Base-by-base conservation (phyloP, 1,140 invertebrate species). In the Scaptomyza hsui region DNA sequence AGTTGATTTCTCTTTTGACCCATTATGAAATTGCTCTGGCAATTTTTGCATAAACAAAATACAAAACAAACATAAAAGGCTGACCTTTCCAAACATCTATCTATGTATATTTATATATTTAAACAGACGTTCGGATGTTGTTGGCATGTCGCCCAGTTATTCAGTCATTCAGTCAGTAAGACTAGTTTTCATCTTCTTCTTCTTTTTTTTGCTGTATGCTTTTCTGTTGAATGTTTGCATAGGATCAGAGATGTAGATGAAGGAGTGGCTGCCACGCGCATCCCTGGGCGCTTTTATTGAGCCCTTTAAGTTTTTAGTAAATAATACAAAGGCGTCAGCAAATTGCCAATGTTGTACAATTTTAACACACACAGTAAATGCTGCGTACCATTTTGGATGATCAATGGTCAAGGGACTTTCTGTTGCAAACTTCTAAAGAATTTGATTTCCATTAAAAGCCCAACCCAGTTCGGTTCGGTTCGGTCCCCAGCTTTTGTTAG, bases 1-100 rank as follows among this genome's bases (percentile, higher is more conserved):
- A 88, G 82, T 88, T 88, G 82, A 88, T 88, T 88, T 88, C 82
- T 88, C 82, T 68, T 88, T 88, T 88, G 82, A 88, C 82, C 82
- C 82, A 88, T 88, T 88, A 88, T 88, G 83, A 88, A 88, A 88
- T 88, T 82, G 82, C 82, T 88, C 83, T 72, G 78, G 83, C 83
- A 89, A 88, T 78, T 89, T 86, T 88, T 82, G 82, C 82, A 88
- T 88, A 88, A 89, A 82, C 82, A 88, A 88, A 82, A 89, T 78
- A 88, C 83, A 75, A 89, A 88, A 86, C 78, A 88, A 88, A 88
- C 82, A 76, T 72, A 72, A 72, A 75, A 78, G 70, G 55, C 65
- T 76, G 83, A 88, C 82, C 82, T 78, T 88, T 88, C 57, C 42
- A 29, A 52, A 62, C 44, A 64, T 26, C 26, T 39, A 48, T 19